Evolutionary conservation across 37 sponge, comb jelly and placozoan species (phyloP), one percentile per base, ranked within the genome.

Genomic region (Haliclona indistincta): DNA sequence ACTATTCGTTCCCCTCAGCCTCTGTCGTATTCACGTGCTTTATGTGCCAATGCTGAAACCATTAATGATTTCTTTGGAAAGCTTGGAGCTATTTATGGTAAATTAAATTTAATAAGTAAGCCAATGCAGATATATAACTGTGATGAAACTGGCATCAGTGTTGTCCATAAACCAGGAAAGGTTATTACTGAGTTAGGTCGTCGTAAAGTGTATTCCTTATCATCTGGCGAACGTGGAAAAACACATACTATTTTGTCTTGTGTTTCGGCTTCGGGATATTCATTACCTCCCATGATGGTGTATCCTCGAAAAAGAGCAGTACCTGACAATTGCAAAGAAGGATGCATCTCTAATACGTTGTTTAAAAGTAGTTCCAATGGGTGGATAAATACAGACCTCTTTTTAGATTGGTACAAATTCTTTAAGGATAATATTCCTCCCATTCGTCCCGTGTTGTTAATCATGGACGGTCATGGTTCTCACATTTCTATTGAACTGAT

Each of bases 391-490:
- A 1, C 2, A 26, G 53, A 58, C 15, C 26, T 78, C 1, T 67
- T 52, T 52, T 10, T 66, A 19, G 35, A 74, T 36, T 84, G 84
- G 84, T 61, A 76, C 28, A 60, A 76, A 36, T 84, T 84, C 39
- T 84, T 76, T n/a, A 4, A 67, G 3, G 47, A 26, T 4, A 35
- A 34, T 15, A 84, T 84, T 20, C 75, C 75, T 23, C 64, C 63
- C 34, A 34, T 70, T 2, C 7, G 71, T 4, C 76, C 76, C 1
- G 68, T 85, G 0, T 10, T 85, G 28, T 47, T 85, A 0, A 71
- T 85, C 29, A 20, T 45, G 38, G 75, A 86, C 66, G 75, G 80
- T n/a, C 86, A 86, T 56, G 44, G 55, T 37, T 79, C 86, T 19
- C 86, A 78, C 32, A 37, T 77, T 19, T 70, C 78, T 10, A 67